A percentile compares a stretch with the other conserved stretches of the same genome.
Evolutionary conservation across 1,140 invertebrate genomes (phyloP).

Genomic region (Melanaphis sacchari): DNA sequence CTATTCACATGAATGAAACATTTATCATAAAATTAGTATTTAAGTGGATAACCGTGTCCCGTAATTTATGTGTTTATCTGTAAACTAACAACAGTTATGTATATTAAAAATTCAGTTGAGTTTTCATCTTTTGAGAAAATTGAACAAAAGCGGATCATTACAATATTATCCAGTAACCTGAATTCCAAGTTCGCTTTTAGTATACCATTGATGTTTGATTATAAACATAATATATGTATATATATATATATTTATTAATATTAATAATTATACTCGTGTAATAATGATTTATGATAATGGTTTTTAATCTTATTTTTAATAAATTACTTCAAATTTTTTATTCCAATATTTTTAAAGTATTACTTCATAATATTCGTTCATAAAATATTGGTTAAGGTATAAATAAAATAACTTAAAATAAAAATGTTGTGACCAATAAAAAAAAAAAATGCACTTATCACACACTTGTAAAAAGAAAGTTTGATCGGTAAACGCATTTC

Average conservation of each 20-base stretch:
- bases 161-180: background rate
- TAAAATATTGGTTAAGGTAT: background rate
- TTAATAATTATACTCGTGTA: background rate
- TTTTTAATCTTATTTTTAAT: background rate
- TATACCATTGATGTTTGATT: background rate
- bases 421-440: background rate
- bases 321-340: background rate
- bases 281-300: background rate
- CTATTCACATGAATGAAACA: background rate
- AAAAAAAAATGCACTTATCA: background rate
- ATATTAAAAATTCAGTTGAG: background rate
- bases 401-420: rapidly evolving
- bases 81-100: background rate
- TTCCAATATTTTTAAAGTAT: background rate
- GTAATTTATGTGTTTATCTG: background rate
- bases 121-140: background rate
- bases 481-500: background rate
- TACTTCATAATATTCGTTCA: background rate
- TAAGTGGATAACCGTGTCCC: no score
- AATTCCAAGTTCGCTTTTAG: background rate
- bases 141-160: background rate
- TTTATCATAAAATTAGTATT: no score
- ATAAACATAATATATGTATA: no score
- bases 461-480: background rate
- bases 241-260: no score